Conservation (phyloP, 2,888 invertebrate species). For the Caenorhabditis auriculariae region DNA sequence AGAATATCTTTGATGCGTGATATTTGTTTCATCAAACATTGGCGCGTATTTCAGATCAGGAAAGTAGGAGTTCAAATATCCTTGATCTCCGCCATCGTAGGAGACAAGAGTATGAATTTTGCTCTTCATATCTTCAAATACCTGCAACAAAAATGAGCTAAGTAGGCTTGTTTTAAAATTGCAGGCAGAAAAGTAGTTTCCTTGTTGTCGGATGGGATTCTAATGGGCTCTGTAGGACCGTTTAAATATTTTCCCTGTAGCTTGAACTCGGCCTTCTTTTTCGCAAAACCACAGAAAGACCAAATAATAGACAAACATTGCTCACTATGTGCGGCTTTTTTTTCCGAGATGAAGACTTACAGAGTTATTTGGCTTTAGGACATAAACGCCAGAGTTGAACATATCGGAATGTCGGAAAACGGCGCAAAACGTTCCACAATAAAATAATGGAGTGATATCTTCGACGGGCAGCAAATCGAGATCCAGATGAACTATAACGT, state of each 20-base stretch:
- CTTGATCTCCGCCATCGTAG: slow-evolving; percentile 60
- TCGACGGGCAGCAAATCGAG: slow-evolving; percentile 43
- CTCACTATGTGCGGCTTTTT: too few species aligned
- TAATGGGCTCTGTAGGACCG: neutral
- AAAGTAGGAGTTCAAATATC: slow-evolving; percentile 54
- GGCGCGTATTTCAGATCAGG: slow-evolving; percentile 44
- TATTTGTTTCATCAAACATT: slow-evolving; percentile 38
- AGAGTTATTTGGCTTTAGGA: slow-evolving; percentile 46
- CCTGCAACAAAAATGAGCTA: slow-evolving; percentile 15
- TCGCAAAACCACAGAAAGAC: too few species aligned
- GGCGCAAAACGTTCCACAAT: slow-evolving; percentile 53
- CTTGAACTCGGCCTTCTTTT: too few species aligned
- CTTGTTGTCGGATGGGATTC: neutral
- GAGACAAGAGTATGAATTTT: slow-evolving; percentile 26
- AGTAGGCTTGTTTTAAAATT: too few species aligned
- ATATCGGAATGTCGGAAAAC: slow-evolving; percentile 54
- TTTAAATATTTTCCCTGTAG: too few species aligned
- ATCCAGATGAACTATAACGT: slow-evolving; percentile 44
- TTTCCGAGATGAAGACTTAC: slow-evolving; percentile 20
- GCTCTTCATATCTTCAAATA: slow-evolving; percentile 45
- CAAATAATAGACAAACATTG: too few species aligned
- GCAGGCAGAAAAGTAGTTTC: neutral
- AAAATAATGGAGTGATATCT: slow-evolving; percentile 38
- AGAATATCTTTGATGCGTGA: slow-evolving; percentile 5
- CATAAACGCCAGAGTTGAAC: slow-evolving; percentile 58